Evolutionary conservation across 2,888 invertebrate genomes (phyloP).

Genomic region (Stenodera caucasica): DNA sequence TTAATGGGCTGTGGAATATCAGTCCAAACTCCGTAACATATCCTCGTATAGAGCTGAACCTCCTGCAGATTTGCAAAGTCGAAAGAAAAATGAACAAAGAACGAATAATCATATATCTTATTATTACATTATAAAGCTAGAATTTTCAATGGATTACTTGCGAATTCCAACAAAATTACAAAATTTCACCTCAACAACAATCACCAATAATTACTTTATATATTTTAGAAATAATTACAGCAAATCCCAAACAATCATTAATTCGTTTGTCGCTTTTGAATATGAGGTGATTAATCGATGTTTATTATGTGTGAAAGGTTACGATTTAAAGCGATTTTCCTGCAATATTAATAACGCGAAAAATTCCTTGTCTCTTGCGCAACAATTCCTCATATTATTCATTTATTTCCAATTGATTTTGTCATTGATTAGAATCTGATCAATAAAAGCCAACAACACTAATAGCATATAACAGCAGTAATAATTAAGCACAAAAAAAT

Average conservation of each 20-base stretch:
- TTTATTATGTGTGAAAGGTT: constrained; percentile 7
- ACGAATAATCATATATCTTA: not conserved
- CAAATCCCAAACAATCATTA: constrained; percentile 1
- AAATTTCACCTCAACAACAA: not conserved
- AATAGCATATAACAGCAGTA: not conserved
- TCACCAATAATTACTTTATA: not conserved
- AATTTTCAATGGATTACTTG: not conserved
- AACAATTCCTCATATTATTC: not conserved
- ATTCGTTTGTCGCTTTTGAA: not conserved
- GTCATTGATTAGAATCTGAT: constrained; percentile 4
- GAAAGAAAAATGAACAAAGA: not conserved
- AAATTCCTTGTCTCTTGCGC: not conserved
- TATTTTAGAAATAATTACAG: constrained; percentile 2
- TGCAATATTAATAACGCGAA: not conserved
- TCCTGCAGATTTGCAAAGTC: constrained; percentile 2
- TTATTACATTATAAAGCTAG: not conserved
- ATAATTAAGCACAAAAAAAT: not conserved
- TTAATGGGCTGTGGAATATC: constrained; percentile 39
- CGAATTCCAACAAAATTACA: not conserved
- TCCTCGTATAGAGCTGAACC: not conserved
- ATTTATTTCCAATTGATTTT: not conserved
- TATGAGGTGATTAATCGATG: not conserved
- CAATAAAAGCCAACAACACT: not conserved
- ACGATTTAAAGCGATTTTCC: not conserved
- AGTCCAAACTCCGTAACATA: constrained; percentile 10